Conservation (phyloP, 2,888 invertebrate species). For the Pachliopta kotzebuea region DNA sequence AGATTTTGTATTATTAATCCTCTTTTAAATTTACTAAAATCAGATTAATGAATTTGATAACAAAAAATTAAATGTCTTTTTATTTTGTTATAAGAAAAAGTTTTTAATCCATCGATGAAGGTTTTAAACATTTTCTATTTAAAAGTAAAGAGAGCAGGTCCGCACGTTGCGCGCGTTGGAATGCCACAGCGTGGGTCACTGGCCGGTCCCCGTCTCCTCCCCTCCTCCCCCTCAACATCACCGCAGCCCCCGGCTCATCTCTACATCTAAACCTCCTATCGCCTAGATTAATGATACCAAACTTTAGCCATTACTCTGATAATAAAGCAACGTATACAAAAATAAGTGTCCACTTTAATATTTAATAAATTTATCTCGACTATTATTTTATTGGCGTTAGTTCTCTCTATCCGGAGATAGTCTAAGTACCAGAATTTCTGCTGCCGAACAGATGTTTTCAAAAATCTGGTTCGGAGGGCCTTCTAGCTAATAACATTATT, state of each 20-base stretch:
- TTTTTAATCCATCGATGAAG: slow-evolving; percentile 9
- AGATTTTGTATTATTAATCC: too few relatives aligned
- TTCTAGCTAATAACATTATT: too few relatives aligned
- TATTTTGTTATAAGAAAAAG: neutral
- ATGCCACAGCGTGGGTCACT: slow-evolving; percentile 70
- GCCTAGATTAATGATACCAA: slow-evolving; percentile 66
- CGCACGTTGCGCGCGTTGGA: slow-evolving; percentile 60
- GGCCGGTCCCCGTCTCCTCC: slow-evolving; percentile 60
- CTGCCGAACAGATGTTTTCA: too few relatives aligned
- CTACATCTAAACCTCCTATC: slow-evolving; percentile 68
- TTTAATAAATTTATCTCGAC: neutral
- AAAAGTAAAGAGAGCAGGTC: slow-evolving; percentile 74
- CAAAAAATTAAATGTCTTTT: neutral
- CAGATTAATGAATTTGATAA: too few relatives aligned
- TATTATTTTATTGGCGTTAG: too few relatives aligned
- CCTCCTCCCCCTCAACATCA: slow-evolving; percentile 39
- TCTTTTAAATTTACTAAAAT: too few relatives aligned
- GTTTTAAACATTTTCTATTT: slow-evolving; percentile 31
- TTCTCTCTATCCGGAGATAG: too few relatives aligned
- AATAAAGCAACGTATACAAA: slow-evolving; percentile 35
- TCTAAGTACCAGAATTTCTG: too few relatives aligned
- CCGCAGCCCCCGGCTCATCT: slow-evolving; percentile 48
- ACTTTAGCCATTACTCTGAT: slow-evolving; percentile 53
- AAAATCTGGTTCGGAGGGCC: too few relatives aligned
- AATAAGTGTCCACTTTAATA: slow-evolving; percentile 10